Base-by-base conservation (phyloP, 2,113 vertebrate species). In the Corydoras maculifer region DNA sequence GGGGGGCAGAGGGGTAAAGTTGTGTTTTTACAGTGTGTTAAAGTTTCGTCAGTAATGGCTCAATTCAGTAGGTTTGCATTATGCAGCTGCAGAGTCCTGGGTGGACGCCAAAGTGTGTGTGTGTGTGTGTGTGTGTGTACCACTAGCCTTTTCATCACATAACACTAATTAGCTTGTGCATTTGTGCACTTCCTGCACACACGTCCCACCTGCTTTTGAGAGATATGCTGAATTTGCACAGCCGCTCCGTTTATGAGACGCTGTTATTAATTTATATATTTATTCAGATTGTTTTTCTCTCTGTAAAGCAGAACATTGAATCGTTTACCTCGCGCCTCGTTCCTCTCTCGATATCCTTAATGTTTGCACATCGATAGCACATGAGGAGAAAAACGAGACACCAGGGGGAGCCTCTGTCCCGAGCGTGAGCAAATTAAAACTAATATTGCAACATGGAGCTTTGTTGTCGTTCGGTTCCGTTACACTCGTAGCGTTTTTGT, bases 21-120 rank as follows among this genome's bases (percentile, higher is more conserved):
- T 43, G 4, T 10, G 13, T 4, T 25, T 58, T 65, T 30, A 32
- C 12, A 50, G 55, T 25, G 58, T 73, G 50, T n/a, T 55, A 29
- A 18, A 50, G 13, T 50, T 66, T 73, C 13, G 57, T 55, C 50
- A 48, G 11, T 48, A 30, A 68, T 15, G 35, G 57, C 50, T 55
- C 11, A 54, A 54, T 66, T 67, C 50, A 11, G 4, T 55, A 43
- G 35, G 35, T 43, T n/a, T 9, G 9, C 32, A 9, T 68, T 62
- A 68, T 62, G 50, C 72, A 68, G 65, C 64, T 62, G 49, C 49
- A 43, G 49, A 62, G 35, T 67, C 49, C 32, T 73, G 71, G 64
- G 71, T 54, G 5, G 30, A 54, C 31, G 73, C 55, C 60, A 59
- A 32, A 9, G 60, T 48, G 25, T 18, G 18, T 18, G 59, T 57